Percentiles rank a stretch among this genome's conserved stretches.
phyloP scores from a whole-genome alignment of 2,797 vertebrate genomes.

The Sebastes kiyomatsui region DNA sequence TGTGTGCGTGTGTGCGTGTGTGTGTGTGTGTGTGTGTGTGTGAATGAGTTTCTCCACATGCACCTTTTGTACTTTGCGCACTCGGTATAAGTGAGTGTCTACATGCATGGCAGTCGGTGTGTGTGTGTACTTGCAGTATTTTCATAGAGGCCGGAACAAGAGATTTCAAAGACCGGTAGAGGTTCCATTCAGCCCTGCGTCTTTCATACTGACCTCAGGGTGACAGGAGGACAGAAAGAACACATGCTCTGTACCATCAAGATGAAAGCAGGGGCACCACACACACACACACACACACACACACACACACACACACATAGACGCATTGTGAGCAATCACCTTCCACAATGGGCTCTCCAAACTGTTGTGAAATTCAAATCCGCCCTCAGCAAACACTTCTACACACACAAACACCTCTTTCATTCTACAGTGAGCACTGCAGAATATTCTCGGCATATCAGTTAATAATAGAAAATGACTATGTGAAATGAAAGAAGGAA shows the following conservation, averaged over 20 bases:
- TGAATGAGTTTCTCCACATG: conserved; percentile 52
- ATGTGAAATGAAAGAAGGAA: neutral
- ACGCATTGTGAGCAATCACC: conserved; percentile 23
- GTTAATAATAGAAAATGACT: conserved; percentile 1
- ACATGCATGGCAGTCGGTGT: conserved; percentile 22
- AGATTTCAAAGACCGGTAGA: conserved; percentile 79
- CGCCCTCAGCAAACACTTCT: conserved; percentile 34
- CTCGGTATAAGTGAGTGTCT: conserved; percentile 26
- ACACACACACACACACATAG: neutral
- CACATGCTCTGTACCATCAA: conserved; percentile 42
- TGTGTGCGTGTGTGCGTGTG: neutral
- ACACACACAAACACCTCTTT: conserved; percentile 45
- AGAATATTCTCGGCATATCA: conserved; percentile 1
- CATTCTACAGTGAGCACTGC: neutral
- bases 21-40: conserved; percentile 17
- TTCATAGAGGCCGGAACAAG: conserved; percentile 44
- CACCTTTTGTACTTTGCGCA: conserved; percentile 47
- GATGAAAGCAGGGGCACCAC: conserved; percentile 53
- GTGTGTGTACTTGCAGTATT: conserved; percentile 28
- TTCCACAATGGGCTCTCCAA: conserved; percentile 36
- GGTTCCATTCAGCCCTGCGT: conserved; percentile 70
- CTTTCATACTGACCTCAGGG: conserved; percentile 83
- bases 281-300: neutral
- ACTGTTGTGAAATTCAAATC: conserved; percentile 62
- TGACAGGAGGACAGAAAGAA: conserved; percentile 54